Evolutionary conservation across 2,797 vertebrate species (phyloP).

Genomic region (Crocodylus rhombifer): DNA sequence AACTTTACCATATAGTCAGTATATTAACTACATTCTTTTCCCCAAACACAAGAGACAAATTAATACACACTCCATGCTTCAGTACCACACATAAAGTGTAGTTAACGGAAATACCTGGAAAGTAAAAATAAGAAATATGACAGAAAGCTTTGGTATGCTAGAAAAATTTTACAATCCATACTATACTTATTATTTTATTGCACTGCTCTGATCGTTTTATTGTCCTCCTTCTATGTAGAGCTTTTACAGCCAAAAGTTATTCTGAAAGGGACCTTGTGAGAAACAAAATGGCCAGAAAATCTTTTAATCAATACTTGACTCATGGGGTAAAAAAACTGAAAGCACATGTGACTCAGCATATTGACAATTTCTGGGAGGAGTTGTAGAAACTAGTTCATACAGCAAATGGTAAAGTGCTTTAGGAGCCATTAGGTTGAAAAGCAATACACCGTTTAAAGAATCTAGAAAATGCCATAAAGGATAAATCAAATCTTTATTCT

Average conservation of each 20-base stretch:
- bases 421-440: not conserved
- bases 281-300: conserved; percentile 38
- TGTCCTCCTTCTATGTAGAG: conserved; percentile 17
- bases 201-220: conserved; percentile 35
- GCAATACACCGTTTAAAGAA: not conserved
- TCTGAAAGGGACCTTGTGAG: conserved; percentile 16
- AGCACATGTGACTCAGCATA: not conserved
- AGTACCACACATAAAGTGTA: conserved; percentile 28
- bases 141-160: conserved; percentile 45
- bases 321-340: not conserved
- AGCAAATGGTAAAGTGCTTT: not conserved
- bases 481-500: not conserved
- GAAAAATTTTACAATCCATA: conserved; percentile 34
- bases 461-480: not conserved
- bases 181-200: conserved; percentile 51
- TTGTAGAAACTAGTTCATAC: not conserved
- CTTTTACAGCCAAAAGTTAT: conserved; percentile 1
- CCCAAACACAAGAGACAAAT: conserved; percentile 59
- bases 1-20: not conserved
- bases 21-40: conserved; percentile 38
- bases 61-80: conserved; percentile 34
- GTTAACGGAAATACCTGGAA: conserved; percentile 49
- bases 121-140: conserved; percentile 30
- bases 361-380: not conserved
- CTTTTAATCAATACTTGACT: not conserved